Conservation (phyloP, 2,113 vertebrate species). For the Camelus dromedarius region DNA sequence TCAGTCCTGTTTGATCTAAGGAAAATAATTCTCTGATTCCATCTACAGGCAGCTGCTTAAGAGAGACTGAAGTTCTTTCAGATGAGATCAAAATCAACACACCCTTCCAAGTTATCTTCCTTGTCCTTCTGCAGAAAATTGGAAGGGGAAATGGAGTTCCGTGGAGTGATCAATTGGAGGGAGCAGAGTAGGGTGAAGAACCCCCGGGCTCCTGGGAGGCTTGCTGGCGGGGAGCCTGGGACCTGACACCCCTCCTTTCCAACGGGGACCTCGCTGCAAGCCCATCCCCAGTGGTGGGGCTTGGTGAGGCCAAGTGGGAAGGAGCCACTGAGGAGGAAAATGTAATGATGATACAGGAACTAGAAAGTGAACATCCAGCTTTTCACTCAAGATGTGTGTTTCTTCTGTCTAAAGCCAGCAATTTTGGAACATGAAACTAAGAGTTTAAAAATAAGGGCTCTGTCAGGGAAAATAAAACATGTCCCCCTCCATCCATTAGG, state of each 20-base stretch:
- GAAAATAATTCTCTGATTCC: conserved; percentile 33
- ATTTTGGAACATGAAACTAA: conserved; percentile 77
- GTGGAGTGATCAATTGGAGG: not conserved
- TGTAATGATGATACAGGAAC: conserved; percentile 57
- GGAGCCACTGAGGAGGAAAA: conserved; percentile 14
- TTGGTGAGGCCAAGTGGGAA: not conserved
- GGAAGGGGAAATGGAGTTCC: not conserved
- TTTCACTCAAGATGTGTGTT: conserved; percentile 63
- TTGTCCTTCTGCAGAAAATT: conserved; percentile 50
- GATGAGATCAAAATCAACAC: conserved; percentile 66
- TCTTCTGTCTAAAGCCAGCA: conserved; percentile 66
- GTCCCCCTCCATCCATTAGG: conserved; percentile 70
- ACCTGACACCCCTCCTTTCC: not conserved
- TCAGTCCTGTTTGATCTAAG: conserved; percentile 63
- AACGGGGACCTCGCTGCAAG: not conserved
- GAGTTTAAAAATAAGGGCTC: conserved; percentile 78
- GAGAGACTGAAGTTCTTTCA: not conserved
- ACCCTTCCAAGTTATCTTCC: conserved; percentile 11
- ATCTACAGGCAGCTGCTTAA: not conserved
- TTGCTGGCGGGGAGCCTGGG: not conserved
- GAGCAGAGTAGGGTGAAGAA: not conserved
- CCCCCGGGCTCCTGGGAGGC: not conserved
- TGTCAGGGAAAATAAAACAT: conserved; percentile 78
- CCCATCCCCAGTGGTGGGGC: not conserved
- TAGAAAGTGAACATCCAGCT: conserved; percentile 14